A percentile compares a stretch with the other conserved stretches of the same genome.
Evolutionary conservation across 2,888 invertebrate species (phyloP).

Genomic region (Melanophora roralis): DNA sequence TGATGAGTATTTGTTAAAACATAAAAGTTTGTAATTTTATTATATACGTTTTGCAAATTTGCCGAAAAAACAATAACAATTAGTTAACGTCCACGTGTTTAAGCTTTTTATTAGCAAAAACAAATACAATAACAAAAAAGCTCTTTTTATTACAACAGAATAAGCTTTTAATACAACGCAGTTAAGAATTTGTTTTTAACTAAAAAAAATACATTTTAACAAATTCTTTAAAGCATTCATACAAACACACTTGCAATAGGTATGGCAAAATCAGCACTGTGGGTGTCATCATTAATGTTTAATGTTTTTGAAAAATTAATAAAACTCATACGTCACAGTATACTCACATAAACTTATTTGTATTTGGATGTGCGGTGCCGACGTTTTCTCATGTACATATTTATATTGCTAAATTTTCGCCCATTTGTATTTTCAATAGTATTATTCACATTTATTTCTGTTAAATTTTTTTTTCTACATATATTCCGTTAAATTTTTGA

Average conservation of each 20-base stretch:
- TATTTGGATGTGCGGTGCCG: no score
- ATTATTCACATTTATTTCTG: constrained; percentile 44
- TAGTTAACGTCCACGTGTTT: constrained; percentile 49
- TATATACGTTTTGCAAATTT: constrained; percentile 24
- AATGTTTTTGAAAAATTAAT: constrained; percentile 2
- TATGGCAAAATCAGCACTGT: constrained; percentile 30
- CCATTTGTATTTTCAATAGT: not conserved
- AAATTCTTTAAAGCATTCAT: constrained; percentile 8
- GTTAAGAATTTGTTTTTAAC: constrained; percentile 23
- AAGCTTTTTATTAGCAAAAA: constrained; percentile 43
- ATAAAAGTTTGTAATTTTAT: constrained; percentile 10
- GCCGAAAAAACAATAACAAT: constrained; percentile 8
- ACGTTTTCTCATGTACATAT: not conserved
- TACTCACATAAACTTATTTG: constrained; percentile 38
- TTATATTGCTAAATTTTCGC: not conserved
- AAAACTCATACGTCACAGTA: constrained; percentile 63
- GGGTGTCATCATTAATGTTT: constrained; percentile 38
- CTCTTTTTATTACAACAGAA: constrained; percentile 24
- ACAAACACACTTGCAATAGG: not conserved
- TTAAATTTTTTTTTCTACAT: not conserved
- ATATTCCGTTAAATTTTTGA: not conserved
- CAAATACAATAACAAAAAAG: constrained; percentile 20
- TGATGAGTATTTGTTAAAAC: constrained; percentile 39
- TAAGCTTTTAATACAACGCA: constrained; percentile 26
- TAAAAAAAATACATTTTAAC: not conserved